A percentile compares a stretch with the other conserved stretches of the same genome.
phyloP scores from a whole-genome alignment of 2,113 vertebrate species.

The Notothenia coriiceps region DNA sequence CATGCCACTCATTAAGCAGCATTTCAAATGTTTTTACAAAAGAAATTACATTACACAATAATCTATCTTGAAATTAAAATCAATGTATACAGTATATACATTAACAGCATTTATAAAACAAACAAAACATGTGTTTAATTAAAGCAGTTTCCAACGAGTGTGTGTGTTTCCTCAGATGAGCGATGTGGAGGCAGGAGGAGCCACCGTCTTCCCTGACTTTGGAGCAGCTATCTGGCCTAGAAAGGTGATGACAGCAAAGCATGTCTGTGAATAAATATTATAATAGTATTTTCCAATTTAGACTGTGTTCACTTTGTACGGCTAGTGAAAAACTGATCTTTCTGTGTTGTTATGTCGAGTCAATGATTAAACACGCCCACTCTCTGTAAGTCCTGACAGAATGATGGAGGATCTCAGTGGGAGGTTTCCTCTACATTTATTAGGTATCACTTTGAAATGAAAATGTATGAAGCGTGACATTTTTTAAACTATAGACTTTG shows the following conservation, averaged over 20 bases:
- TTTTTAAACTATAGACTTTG: too few species aligned
- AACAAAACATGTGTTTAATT: too few species aligned
- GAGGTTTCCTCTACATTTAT: not conserved
- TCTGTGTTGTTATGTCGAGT: not conserved
- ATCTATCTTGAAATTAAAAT: not conserved
- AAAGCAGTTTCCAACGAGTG: not conserved
- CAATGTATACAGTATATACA: not conserved
- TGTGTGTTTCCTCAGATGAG: constrained; percentile 88
- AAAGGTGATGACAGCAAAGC: constrained; percentile 85
- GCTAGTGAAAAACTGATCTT: too few species aligned
- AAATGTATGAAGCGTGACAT: not conserved
- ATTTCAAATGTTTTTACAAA: not conserved
- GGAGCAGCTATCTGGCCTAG: constrained; percentile 93
- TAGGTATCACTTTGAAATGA: not conserved
- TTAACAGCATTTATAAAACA: too few species aligned
- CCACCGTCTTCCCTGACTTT: constrained; percentile 97
- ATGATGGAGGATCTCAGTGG: not conserved
- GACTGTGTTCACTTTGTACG: not conserved
- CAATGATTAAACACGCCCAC: not conserved
- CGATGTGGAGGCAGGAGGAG: constrained; percentile 96
- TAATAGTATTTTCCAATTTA: not conserved
- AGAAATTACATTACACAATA: not conserved
- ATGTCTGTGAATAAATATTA: not conserved
- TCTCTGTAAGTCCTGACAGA: not conserved
- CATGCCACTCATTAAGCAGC: not conserved